phyloP scores from a whole-genome alignment of 2,797 vertebrate genomes.

The Acanthopagrus latus region DNA sequence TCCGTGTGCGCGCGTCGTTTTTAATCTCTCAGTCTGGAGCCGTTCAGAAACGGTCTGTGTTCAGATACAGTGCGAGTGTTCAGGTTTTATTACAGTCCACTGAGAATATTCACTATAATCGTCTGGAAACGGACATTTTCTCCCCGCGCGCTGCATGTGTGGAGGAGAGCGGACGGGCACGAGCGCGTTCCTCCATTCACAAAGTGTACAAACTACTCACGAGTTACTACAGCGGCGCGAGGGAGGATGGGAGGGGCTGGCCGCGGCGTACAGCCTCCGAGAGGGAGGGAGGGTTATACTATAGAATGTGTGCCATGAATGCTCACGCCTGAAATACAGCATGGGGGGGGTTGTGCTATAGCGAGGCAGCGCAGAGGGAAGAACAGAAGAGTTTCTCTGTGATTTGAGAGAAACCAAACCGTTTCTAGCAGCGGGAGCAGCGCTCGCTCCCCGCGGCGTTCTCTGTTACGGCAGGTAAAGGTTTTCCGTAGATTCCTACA shows the following conservation, averaged over 20 bases:
- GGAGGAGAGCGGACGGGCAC: constrained; percentile 31
- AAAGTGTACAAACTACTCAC: constrained; percentile 78
- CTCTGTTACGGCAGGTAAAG: neutral
- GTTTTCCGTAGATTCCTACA: neutral
- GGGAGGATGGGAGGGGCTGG: constrained; percentile 63
- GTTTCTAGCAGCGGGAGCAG: neutral
- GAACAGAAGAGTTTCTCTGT: neutral
- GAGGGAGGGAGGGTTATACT: constrained; percentile 33
- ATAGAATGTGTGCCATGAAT: constrained; percentile 63
- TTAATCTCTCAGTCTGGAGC: neutral
- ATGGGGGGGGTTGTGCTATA: neutral
- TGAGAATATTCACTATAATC: neutral
- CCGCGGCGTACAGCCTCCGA: constrained; percentile 54
- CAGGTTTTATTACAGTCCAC: no score
- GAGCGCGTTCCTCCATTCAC: constrained; percentile 83
- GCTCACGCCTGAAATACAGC: constrained; percentile 27
- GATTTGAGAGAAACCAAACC: neutral
- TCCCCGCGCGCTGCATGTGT: constrained; percentile 16
- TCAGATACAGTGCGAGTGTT: no score
- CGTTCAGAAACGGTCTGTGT: rapidly evolving
- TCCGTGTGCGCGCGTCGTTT: neutral
- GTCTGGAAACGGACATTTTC: neutral
- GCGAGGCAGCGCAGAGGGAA: neutral
- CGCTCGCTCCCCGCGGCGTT: neutral
- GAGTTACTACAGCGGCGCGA: constrained; percentile 79